phyloP scores from a whole-genome alignment of 1,140 invertebrate species.

The Asobara japonica region DNA sequence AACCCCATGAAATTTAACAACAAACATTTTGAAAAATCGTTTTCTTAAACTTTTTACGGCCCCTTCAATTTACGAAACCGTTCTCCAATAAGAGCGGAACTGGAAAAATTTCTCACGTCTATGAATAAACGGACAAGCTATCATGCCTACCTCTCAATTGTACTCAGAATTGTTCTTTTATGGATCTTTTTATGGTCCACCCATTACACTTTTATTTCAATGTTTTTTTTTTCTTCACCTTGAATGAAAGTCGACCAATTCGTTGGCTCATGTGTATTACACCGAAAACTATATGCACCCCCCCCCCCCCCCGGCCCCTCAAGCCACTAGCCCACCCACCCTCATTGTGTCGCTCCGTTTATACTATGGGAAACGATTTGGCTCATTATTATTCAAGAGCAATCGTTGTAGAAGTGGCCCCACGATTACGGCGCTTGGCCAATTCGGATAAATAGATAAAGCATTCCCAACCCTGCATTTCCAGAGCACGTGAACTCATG shows the following conservation, averaged over 20 bases:
- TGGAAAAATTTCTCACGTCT: background rate
- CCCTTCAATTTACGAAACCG: background rate
- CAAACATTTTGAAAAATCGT: too few relatives aligned
- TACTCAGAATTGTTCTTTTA: background rate
- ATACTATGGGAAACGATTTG: constrained; percentile 10
- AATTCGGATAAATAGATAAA: constrained; percentile 24
- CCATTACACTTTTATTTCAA: constrained; percentile 18
- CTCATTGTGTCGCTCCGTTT: background rate
- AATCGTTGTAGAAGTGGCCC: constrained; percentile 23
- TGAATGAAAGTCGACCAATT: constrained; percentile 13
- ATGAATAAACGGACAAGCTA: background rate
- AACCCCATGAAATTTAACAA: too few relatives aligned
- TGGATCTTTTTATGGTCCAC: background rate
- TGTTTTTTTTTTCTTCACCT: background rate
- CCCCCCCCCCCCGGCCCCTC: background rate
- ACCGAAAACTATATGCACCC: background rate
- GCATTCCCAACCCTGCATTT: background rate
- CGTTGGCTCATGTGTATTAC: background rate
- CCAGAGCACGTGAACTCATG: constrained; percentile 15
- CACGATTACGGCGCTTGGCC: constrained; percentile 20
- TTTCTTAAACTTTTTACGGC: too few relatives aligned
- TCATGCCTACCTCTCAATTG: background rate
- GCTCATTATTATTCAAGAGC: constrained; percentile 21
- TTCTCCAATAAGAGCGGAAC: background rate
- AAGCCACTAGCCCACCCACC: too few relatives aligned